Conservation (phyloP, 2,113 vertebrate genomes). For the Sarotherodon lohbergeri region DNA sequence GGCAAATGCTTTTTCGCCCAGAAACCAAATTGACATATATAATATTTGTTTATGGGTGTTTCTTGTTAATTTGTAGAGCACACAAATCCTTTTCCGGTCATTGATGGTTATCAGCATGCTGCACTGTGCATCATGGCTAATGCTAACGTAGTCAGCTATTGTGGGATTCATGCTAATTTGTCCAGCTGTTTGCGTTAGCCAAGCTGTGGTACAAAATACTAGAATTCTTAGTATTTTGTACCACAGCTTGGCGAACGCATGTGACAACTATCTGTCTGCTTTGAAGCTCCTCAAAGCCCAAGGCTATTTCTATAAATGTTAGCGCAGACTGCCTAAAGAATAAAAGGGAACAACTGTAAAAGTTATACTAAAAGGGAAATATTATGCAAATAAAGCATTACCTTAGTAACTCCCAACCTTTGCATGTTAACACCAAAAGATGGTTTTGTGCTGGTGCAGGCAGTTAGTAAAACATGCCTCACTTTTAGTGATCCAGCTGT, state of each 20-base stretch:
- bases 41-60: not conserved
- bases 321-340: not conserved
- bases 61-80: not conserved
- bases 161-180: not conserved
- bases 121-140: not conserved
- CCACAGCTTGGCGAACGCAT: not conserved
- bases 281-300: not conserved
- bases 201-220: not conserved
- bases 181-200: not conserved
- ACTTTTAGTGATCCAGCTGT: not conserved
- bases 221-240: not conserved
- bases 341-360: not conserved
- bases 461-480: not conserved
- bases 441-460: rapidly evolving
- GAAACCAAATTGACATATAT: not conserved
- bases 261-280: not conserved
- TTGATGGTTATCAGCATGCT: not conserved
- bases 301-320: not conserved
- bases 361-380: not conserved
- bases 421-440: not conserved
- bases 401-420: not conserved
- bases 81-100: not conserved
- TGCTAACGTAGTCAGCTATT: not conserved
- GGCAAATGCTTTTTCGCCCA: rapidly evolving
- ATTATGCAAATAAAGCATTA: not conserved